phyloP scores from a whole-genome alignment of 2,113 vertebrate species.

The Tinamus guttatus region DNA sequence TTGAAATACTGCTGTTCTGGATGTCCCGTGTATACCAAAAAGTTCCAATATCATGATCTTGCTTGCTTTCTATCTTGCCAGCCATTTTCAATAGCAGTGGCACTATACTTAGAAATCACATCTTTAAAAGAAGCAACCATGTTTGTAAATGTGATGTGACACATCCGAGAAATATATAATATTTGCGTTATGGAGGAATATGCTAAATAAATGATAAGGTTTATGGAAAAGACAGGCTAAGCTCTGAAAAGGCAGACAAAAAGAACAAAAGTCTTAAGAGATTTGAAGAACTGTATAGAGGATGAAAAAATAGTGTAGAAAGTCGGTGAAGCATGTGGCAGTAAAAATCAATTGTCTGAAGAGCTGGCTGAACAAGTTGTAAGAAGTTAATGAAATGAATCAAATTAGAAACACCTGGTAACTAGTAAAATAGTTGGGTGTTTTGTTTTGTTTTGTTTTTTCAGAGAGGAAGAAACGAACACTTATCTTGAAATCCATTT shows the following conservation, averaged over 20 bases:
- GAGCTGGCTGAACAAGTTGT: slow-evolving; percentile 58
- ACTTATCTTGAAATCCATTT: neutral
- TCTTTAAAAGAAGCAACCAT: neutral
- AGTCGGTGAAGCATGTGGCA: slow-evolving; percentile 8
- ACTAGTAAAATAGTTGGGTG: neutral
- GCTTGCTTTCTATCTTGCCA: neutral
- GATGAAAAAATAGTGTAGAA: neutral
- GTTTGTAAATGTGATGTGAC: neutral
- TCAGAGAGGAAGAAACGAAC: neutral
- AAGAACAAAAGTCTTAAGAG: neutral
- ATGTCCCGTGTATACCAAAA: neutral
- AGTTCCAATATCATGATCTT: neutral
- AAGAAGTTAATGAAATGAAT: slow-evolving; percentile 56
- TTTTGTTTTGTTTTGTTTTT: neutral
- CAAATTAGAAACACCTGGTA: slow-evolving; percentile 59
- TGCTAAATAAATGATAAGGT: neutral
- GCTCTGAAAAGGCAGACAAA: neutral
- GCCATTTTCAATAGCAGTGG: neutral
- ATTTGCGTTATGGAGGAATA: neutral
- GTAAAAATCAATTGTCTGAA: slow-evolving; percentile 64
- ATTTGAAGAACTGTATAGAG: neutral
- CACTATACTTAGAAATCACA: neutral
- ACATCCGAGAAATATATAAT: neutral
- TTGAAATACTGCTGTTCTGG: neutral
- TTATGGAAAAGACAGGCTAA: neutral